Percentiles rank a stretch among this genome's conserved stretches.
These are phyloP conservation scores for Diadophis punctatus DNA, from an alignment of 2,113 vertebrate genomes.

Conservation along the genomic window DNA sequence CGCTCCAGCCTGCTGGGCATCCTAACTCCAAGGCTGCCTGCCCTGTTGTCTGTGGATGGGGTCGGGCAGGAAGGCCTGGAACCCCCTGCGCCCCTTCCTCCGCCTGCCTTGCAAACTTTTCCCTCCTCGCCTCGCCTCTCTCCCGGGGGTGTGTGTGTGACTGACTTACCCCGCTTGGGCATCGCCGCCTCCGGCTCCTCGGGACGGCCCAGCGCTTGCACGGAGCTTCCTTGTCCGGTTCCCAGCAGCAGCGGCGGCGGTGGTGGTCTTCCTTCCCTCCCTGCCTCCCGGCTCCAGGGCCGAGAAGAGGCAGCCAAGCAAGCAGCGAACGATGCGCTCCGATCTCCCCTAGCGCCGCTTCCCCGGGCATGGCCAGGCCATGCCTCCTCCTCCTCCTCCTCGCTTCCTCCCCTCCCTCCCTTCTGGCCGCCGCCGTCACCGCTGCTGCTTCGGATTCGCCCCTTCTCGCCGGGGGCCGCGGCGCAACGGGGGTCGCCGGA, in stretches of 20 bases:
- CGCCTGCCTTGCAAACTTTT: neutral
- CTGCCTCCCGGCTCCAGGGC: neutral
- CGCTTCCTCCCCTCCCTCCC: too few species aligned
- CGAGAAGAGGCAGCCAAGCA: neutral
- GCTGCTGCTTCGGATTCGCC: neutral
- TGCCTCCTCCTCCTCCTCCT: neutral
- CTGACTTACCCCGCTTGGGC: neutral
- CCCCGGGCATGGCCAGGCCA: conserved; percentile 5
- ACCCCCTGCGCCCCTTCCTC: neutral
- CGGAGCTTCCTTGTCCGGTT: neutral
- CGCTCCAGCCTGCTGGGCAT: neutral
- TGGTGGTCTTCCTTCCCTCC: too few species aligned
- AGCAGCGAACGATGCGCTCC: neutral
- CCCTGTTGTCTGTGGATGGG: neutral
- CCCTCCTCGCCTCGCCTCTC: neutral
- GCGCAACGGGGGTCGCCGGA: neutral
- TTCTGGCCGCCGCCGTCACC: too few species aligned
- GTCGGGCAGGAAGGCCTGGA: neutral
- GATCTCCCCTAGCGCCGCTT: neutral
- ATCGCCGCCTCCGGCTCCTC: neutral
- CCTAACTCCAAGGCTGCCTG: neutral
- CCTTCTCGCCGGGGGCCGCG: neutral
- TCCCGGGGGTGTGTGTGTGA: rapidly evolving
- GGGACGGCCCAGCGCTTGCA: neutral
- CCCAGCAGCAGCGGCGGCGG: neutral